Conservation (phyloP, 2,113 vertebrate genomes). For the Oostethus manadensis region DNA sequence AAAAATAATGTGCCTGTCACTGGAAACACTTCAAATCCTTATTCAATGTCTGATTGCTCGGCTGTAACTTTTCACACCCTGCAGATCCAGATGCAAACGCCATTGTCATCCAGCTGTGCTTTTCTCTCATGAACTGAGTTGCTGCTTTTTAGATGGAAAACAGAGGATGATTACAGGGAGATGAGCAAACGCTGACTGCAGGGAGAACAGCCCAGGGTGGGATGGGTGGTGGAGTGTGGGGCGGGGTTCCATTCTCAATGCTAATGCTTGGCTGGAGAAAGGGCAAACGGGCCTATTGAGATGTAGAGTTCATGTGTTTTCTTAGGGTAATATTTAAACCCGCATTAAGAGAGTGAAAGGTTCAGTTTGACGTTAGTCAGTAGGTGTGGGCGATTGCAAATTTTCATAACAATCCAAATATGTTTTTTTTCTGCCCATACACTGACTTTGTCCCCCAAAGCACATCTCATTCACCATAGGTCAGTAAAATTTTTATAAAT, state of each 20-base stretch:
- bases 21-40: conserved; percentile 38
- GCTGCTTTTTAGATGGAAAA: conserved; percentile 63
- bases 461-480: no score
- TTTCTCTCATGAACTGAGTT: conserved; percentile 50
- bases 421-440: no score
- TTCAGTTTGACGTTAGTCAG: conserved; percentile 62
- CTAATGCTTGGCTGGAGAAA: conserved; percentile 68
- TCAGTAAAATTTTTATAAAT: no score
- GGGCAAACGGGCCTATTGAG: conserved; percentile 72
- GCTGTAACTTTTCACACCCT: conserved; percentile 53
- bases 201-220: conserved; percentile 44
- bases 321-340: conserved; percentile 73
- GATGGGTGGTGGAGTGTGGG: conserved; percentile 8
- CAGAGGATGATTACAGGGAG: conserved; percentile 58
- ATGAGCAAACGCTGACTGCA: conserved; percentile 53
- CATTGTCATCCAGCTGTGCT: conserved; percentile 63
- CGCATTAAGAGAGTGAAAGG: conserved; percentile 60
- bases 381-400: conserved; percentile 20
- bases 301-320: conserved; percentile 73
- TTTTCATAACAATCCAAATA: no score
- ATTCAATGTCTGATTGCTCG: conserved; percentile 20
- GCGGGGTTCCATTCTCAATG: conserved; percentile 62
- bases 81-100: conserved; percentile 48
- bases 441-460: no score
- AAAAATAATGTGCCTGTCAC: conserved; percentile 34